Base-by-base conservation (phyloP, 2,797 vertebrate genomes). In the Lacerta viridis region DNA sequence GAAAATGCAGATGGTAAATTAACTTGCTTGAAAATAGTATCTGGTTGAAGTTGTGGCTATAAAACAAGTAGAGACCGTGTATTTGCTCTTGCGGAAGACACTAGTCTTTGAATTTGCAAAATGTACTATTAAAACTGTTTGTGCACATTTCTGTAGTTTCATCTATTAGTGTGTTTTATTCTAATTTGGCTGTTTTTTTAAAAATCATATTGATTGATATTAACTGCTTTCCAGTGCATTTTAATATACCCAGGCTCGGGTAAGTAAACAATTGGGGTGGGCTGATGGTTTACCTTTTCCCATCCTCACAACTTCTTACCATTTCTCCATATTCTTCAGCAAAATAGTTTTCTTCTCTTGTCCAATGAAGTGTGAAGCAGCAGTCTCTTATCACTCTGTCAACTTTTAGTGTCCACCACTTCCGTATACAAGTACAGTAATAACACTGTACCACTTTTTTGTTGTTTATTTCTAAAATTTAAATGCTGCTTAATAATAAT, bases 1-100 rank as follows among this genome's bases (percentile, higher is more conserved):
- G 1, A 43, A 69, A 9, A 1, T 90, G 90, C 80, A 0, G 61
- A 64, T 93, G 50, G 15, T 83, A 66, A 88, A 75, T 85, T 91
- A 80, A 61, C 79, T 36, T 25, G 80, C 10, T 89, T 92, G 29
- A 23, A 91, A 85, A 59, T 36, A 90, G 33, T 75, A n/a, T 33
- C 84, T 93, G 64, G 69, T 93, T 0, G 84, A 89, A 89, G 27
- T 89, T 29, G 55, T 86, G 46, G 61, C 1, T 10, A 83, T 87
- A 68, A 83, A 83, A 1, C 83, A n/a, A 80, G 85, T 86, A 76
- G 18, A 77, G 82, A 29, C 83, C 6, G 3, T 27, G 11, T 78
- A 11, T 83, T 90, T 90, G 89, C 55, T 36, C 66, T 90, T 94
- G 5, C 33, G 20, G 43, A 17, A 86, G 4, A n/a, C 7, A 29